These are phyloP conservation scores for Aldrovandia affinis DNA, from an alignment of 2,797 vertebrate species.

Conservation along the genomic window DNA sequence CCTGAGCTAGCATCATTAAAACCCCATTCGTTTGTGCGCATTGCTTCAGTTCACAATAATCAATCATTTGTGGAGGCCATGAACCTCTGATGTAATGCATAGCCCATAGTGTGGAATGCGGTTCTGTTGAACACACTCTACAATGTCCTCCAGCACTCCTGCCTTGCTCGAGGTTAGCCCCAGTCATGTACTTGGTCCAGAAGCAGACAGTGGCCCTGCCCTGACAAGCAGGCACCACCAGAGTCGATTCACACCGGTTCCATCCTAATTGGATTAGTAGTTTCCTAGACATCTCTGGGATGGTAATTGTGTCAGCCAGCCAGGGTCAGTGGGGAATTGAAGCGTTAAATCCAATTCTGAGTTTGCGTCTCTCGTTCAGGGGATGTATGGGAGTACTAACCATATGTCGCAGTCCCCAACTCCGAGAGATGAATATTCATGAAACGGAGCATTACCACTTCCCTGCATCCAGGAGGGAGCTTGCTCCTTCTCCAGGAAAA, in stretches of 20 bases:
- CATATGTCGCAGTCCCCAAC: constrained; percentile 77
- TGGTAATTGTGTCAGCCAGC: constrained; percentile 75
- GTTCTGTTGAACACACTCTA: background rate
- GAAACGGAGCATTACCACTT: constrained; percentile 51
- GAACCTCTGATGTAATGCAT: background rate
- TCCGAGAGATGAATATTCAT: constrained; percentile 79
- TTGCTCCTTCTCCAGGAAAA: constrained; percentile 44
- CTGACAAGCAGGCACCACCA: background rate
- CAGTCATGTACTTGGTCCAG: background rate
- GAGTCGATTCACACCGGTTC: constrained; percentile 3
- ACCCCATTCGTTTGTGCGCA: too few species aligned
- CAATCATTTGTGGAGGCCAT: background rate
- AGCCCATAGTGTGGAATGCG: background rate
- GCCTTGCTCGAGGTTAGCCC: background rate
- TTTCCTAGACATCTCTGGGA: constrained; percentile 57
- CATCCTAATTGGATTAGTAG: constrained; percentile 39
- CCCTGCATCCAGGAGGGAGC: constrained; percentile 50
- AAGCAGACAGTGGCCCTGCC: background rate
- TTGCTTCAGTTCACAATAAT: background rate
- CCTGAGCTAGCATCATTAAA: background rate
- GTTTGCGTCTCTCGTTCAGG: constrained; percentile 70
- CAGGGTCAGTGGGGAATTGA: constrained; percentile 74
- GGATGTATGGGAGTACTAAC: constrained; percentile 63
- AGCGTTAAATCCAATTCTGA: constrained; percentile 81
- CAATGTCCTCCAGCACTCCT: background rate